Conservation (phyloP, 2,797 vertebrate genomes). For the Sarcoramphus papa region DNA sequence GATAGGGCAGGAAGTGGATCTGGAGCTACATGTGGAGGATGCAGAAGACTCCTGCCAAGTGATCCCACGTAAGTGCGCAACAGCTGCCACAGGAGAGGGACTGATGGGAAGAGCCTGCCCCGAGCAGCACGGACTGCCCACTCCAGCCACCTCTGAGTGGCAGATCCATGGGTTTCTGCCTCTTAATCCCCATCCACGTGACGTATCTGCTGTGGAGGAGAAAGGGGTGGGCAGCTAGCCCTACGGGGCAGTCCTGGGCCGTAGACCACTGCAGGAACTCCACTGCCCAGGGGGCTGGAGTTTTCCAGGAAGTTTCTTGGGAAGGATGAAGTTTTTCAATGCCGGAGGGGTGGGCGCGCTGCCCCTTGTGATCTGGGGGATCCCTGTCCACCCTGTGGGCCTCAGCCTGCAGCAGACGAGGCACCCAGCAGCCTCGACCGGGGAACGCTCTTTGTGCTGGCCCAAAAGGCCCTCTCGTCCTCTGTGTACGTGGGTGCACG, state of each 20-base stretch:
- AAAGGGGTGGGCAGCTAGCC: neutral
- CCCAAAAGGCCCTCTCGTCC: neutral
- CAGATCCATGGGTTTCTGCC: neutral
- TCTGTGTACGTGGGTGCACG: neutral
- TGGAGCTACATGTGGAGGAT: neutral
- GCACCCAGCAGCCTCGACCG: accelerated
- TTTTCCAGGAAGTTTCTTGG: neutral
- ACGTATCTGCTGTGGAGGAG: neutral
- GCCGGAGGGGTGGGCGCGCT: neutral
- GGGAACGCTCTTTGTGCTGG: neutral
- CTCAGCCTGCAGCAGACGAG: neutral
- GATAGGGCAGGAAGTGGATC: neutral
- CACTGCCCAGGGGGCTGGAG: neutral
- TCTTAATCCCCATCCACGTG: neutral
- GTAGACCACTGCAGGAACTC: neutral
- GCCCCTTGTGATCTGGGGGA: neutral
- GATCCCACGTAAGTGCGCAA: neutral
- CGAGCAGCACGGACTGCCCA: neutral
- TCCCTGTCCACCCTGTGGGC: neutral
- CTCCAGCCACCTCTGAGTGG: neutral
- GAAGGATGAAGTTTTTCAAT: neutral
- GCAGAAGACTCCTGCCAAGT: neutral
- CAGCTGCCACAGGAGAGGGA: neutral
- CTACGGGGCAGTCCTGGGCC: neutral
- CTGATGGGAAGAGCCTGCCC: neutral